phyloP scores from a whole-genome alignment of 2,113 vertebrate species.

The Miniopterus natalensis region DNA sequence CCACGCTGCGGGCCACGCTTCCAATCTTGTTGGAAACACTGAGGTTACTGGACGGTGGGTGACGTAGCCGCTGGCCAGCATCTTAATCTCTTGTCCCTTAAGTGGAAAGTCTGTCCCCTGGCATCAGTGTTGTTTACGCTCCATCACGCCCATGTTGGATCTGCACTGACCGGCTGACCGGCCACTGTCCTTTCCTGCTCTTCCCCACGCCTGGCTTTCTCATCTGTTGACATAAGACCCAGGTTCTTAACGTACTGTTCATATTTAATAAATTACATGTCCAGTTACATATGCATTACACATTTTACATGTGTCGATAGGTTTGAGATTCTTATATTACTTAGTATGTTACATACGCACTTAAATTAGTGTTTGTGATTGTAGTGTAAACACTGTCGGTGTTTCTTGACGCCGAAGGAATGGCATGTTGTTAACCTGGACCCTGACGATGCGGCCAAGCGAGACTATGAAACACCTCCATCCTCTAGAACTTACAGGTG shows the following conservation, averaged over 20 bases:
- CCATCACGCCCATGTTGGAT: not conserved
- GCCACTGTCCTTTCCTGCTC: not conserved
- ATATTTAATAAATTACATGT: not conserved
- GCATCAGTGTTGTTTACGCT: not conserved
- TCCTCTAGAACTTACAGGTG: not conserved
- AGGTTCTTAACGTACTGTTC: not conserved
- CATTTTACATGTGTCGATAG: not conserved
- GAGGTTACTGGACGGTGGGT: not conserved
- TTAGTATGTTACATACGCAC: not conserved
- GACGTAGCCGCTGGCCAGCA: not conserved
- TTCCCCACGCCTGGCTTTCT: not conserved
- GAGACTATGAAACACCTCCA: not conserved
- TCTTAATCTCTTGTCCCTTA: not conserved
- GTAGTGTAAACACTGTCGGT: not conserved
- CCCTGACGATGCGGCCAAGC: not conserved
- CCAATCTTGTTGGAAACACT: not conserved
- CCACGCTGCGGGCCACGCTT: not conserved
- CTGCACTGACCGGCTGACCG: not conserved
- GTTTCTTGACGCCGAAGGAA: not conserved
- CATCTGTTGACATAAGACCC: not conserved
- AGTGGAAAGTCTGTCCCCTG: not conserved
- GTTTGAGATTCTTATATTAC: not conserved
- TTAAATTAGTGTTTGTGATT: not conserved
- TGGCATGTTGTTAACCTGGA: fast-evolving
- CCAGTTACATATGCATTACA: not conserved